Conservation (phyloP, 2,797 vertebrate species). For the Microtus obscurus region DNA sequence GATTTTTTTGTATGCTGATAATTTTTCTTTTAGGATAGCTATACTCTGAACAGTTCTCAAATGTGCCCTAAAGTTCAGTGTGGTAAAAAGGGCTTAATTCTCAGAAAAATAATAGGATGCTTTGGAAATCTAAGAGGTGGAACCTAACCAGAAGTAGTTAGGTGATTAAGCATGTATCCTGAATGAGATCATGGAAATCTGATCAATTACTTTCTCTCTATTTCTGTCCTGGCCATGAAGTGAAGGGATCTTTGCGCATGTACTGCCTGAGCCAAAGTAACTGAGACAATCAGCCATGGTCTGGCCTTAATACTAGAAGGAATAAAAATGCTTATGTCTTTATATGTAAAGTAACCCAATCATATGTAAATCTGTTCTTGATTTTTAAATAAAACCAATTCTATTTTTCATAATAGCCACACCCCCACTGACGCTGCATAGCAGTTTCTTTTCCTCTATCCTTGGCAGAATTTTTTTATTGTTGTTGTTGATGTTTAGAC, state of each 20-base stretch:
- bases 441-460: neutral
- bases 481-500: neutral
- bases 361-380: neutral
- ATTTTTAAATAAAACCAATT: neutral
- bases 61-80: neutral
- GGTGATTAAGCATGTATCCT: neutral
- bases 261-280: neutral
- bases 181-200: neutral
- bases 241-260: neutral
- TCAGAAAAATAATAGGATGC: neutral
- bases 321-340: neutral
- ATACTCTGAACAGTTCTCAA: neutral
- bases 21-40: neutral
- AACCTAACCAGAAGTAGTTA: neutral
- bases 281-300: neutral
- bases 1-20: neutral
- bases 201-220: neutral
- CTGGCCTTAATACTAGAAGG: neutral
- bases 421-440: neutral
- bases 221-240: neutral
- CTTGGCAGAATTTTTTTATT: neutral
- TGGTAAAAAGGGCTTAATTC: neutral
- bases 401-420: neutral
- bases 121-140: neutral
- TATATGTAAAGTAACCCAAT: neutral